These are phyloP conservation scores for Hemistola chrysoprasaria DNA, from an alignment of 2,888 invertebrate genomes.

Conservation along the genomic window DNA sequence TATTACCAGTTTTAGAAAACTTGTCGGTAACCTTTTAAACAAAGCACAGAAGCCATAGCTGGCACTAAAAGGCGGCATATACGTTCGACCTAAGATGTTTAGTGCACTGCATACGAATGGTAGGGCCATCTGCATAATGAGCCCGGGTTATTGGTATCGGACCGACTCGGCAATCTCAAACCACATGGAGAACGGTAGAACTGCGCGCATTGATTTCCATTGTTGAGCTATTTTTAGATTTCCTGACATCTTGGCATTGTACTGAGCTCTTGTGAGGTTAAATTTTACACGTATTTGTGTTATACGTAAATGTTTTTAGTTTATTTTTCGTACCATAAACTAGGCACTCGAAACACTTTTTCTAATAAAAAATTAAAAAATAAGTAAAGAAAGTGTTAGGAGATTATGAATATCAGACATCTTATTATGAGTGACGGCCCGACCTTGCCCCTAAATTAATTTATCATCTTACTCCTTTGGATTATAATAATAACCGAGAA, in stretches of 20 bases:
- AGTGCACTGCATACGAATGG: constrained; percentile 63
- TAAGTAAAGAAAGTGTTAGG: constrained; percentile 12
- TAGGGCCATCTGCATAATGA: constrained; percentile 76
- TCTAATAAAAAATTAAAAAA: background rate
- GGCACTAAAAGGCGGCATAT: constrained; percentile 1
- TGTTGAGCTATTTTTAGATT: constrained; percentile 28
- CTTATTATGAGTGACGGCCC: constrained; percentile 24
- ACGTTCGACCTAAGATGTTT: constrained; percentile 44
- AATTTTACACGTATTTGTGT: no score
- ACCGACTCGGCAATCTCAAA: constrained; percentile 69
- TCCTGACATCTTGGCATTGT: background rate
- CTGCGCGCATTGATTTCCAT: constrained; percentile 54
- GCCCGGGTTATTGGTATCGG: constrained; percentile 68
- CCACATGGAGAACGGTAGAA: constrained; percentile 52
- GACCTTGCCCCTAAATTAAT: constrained; percentile 24
- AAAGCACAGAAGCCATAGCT: no score
- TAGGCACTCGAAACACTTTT: no score
- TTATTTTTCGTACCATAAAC: no score
- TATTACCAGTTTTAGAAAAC: no score
- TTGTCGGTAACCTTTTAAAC: no score
- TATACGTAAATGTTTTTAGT: no score
- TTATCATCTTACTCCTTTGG: constrained; percentile 18
- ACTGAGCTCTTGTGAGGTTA: no score
- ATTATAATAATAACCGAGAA: constrained; percentile 13
- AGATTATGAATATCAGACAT: constrained; percentile 26